Evolutionary conservation across 2,113 vertebrate species (phyloP).

Genomic region (Tringa solitaria): DNA sequence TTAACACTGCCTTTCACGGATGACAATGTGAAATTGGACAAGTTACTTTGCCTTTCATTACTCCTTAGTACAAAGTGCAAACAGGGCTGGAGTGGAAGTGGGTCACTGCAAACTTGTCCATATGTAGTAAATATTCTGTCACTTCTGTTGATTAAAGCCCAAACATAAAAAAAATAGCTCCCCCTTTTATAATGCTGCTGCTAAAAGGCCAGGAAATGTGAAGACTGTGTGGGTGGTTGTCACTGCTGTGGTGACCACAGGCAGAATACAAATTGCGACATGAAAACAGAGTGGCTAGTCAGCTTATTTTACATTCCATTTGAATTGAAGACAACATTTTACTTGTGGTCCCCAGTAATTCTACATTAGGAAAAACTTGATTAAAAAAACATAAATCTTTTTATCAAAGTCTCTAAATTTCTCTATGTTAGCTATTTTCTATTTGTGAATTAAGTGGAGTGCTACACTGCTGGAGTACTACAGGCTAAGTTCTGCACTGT

Average conservation of each 20-base stretch:
- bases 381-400: neutral
- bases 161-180: neutral
- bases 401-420: neutral
- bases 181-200: neutral
- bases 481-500: neutral
- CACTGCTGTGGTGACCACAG: neutral
- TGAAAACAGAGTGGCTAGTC: neutral
- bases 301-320: neutral
- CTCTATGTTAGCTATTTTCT: neutral
- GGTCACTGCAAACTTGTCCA: neutral
- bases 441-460: neutral
- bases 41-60: conserved; percentile 34
- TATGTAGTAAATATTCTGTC: neutral
- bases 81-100: neutral
- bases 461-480: neutral
- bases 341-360: neutral
- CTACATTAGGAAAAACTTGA: neutral
- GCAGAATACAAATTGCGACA: neutral
- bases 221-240: neutral
- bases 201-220: neutral
- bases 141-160: conserved; percentile 22
- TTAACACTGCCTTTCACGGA: neutral
- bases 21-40: conserved; percentile 20
- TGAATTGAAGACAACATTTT: neutral
- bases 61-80: conserved; percentile 7